Percentiles rank a stretch among this genome's conserved stretches.
phyloP scores from a whole-genome alignment of 2,113 vertebrate genomes.

The Ophthalmotilapia sp. region DNA sequence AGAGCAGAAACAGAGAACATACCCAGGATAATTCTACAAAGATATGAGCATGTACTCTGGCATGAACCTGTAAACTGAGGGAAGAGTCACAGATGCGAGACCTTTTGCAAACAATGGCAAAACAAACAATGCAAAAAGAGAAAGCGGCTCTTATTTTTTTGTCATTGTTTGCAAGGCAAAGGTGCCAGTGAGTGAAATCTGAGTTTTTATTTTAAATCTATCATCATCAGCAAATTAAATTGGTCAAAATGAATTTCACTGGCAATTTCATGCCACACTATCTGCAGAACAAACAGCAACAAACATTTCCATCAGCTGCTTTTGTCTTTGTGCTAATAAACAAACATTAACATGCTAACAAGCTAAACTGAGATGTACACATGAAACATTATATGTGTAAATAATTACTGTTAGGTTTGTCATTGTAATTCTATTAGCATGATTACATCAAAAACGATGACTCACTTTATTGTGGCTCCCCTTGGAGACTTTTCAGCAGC shows the following conservation, averaged over 20 bases:
- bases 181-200: not conserved
- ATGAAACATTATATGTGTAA: not conserved
- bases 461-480: not conserved
- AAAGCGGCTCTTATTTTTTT: not conserved
- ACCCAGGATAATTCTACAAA: not conserved
- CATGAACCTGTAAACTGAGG: not conserved
- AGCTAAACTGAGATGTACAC: not conserved
- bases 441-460: not conserved
- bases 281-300: not conserved
- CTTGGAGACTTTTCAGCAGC: not conserved
- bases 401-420: not conserved
- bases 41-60: not conserved
- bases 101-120: not conserved
- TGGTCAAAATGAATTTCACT: not conserved
- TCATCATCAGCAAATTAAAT: not conserved
- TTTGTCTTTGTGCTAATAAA: not conserved
- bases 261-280: not conserved
- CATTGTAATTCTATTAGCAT: not conserved
- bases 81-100: not conserved
- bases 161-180: not conserved
- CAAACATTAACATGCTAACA: not conserved
- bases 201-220: not conserved
- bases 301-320: not conserved
- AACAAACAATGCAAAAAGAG: not conserved
- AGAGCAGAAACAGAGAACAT: not conserved